Percentiles rank a stretch among this genome's conserved stretches.
phyloP scores from a whole-genome alignment of 2,888 invertebrate species.

The Drymonia ruficornis region DNA sequence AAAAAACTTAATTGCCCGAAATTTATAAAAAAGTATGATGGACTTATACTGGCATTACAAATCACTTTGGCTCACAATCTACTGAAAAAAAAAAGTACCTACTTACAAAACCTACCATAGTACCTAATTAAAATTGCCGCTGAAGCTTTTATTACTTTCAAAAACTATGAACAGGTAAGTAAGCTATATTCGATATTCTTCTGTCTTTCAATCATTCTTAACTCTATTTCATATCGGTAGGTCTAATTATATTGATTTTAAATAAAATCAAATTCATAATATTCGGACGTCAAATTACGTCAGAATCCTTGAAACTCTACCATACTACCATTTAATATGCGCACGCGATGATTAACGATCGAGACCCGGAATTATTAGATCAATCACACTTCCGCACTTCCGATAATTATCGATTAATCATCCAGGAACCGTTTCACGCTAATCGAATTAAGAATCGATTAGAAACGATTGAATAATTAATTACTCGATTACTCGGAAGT shows the following conservation, averaged over 20 bases:
- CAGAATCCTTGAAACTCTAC: constrained; percentile 14
- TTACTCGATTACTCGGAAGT: constrained; percentile 18
- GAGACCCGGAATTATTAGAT: constrained; percentile 23
- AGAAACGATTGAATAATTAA: constrained; percentile 15
- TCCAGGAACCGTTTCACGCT: constrained; percentile 18
- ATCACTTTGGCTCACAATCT: too few relatives aligned
- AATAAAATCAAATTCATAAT: neutral
- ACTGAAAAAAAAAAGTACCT: too few relatives aligned
- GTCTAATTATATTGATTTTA: too few relatives aligned
- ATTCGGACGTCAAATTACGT: neutral
- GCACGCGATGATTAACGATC: constrained; percentile 3
- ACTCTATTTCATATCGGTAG: neutral
- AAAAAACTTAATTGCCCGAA: too few relatives aligned
- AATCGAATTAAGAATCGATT: constrained; percentile 13
- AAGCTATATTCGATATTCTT: constrained; percentile 1
- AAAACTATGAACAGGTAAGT: constrained; percentile 7
- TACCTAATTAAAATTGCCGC: constrained; percentile 15
- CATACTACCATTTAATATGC: neutral
- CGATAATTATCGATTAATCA: constrained; percentile 19
- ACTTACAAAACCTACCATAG: neutral
- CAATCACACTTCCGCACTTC: constrained; percentile 23
- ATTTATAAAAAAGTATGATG: too few relatives aligned
- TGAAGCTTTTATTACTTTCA: neutral
- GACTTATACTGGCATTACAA: too few relatives aligned
- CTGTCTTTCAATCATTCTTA: constrained; percentile 18